Evolutionary conservation across 2,797 vertebrate species (phyloP), one percentile per base, ranked within the genome.

Genomic region (Anisognathus igniventris): DNA sequence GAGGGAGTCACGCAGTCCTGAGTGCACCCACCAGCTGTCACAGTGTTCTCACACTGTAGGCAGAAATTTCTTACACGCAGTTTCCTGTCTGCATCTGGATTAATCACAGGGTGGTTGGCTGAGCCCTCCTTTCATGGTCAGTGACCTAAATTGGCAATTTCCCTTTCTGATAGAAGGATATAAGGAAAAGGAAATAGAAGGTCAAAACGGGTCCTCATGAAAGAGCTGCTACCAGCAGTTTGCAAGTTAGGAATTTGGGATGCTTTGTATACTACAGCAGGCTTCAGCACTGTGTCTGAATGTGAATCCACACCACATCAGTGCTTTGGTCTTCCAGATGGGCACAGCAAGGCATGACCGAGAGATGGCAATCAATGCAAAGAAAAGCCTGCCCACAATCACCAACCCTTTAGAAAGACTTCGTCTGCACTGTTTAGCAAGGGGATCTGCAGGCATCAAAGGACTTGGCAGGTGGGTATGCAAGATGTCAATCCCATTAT

Each of bases 391-490:
- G 80, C 8, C 72, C 0, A 94, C 60, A 9, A 97, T 98, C n/a
- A 94, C 97, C 0, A 98, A 99, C 85, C 98, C 98, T 0, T 66
- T 99, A 20, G 99, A 99, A 95, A 97, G 88, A 24, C 98, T 99
- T 35, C 94, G 99, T 1, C 97, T 99, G 13, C 98, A 98, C 92
- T 99, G 99, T 80, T 96, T 99, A 82, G 85, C 98, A 35, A 96
- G 98, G 48, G 99, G 99, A 3, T 99, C 99, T 2, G 97, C 99
- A 0, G 99, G 99, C 33, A 99, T 99, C 97, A 99, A 99, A 96
- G 98, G 99, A 5, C 98, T 99, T n/a, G 96, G 98, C 95, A 99
- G 98, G 99, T 99, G 94, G 95, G 95, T 71, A 45, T 50, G 21
- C 12, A 56, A 66, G 31, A 44, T 22, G 6, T 39, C 40, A 79